A percentile compares a stretch with the other conserved stretches of the same genome.
Conservation (phyloP, 2,888 invertebrate genomes). For the Kuschelorhynchus macadamiae region DNA sequence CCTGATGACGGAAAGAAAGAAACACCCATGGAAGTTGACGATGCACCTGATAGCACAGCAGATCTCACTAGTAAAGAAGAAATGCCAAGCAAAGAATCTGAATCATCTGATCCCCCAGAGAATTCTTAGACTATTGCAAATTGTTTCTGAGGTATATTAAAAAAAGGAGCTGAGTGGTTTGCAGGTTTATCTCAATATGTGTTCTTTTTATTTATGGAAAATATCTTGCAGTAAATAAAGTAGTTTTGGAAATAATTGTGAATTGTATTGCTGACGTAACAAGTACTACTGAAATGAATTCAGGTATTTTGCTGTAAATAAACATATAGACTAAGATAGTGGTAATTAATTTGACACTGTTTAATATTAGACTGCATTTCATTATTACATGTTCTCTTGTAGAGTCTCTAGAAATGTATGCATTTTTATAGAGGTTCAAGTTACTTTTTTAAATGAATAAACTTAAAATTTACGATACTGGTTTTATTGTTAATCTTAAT, state of each 20-base stretch:
- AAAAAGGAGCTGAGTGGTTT: no score
- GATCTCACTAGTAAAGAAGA: slow-evolving; percentile 47
- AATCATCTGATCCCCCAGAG: slow-evolving; percentile 24
- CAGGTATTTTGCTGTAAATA: slow-evolving; percentile 28
- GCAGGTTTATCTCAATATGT: slow-evolving; percentile 10
- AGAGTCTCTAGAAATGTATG: slow-evolving; percentile 15
- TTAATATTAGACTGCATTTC: slow-evolving; percentile 33
- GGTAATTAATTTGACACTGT: slow-evolving; percentile 3
- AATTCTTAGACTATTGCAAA: slow-evolving; percentile 14
- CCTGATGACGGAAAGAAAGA: slow-evolving; percentile 46
- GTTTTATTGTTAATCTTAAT: slow-evolving; percentile 14
- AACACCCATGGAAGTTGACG: slow-evolving; percentile 55
- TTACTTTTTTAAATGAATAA: slow-evolving; percentile 39
- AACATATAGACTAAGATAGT: slow-evolving; percentile 2
- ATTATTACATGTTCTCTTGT: slow-evolving; percentile 10
- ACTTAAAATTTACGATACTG: background rate
- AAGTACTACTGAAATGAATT: slow-evolving; percentile 1
- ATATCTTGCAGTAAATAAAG: background rate
- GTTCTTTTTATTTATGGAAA: slow-evolving; percentile 16
- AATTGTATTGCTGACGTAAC: slow-evolving; percentile 1
- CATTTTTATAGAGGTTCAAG: slow-evolving; percentile 40
- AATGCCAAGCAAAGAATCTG: slow-evolving; percentile 26
- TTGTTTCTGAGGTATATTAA: no score
- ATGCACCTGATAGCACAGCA: slow-evolving; percentile 1
- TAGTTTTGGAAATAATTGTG: slow-evolving; percentile 7